These are phyloP conservation scores for Anoplopoma fimbria DNA, from an alignment of 2,113 vertebrate genomes.

Conservation along the genomic window DNA sequence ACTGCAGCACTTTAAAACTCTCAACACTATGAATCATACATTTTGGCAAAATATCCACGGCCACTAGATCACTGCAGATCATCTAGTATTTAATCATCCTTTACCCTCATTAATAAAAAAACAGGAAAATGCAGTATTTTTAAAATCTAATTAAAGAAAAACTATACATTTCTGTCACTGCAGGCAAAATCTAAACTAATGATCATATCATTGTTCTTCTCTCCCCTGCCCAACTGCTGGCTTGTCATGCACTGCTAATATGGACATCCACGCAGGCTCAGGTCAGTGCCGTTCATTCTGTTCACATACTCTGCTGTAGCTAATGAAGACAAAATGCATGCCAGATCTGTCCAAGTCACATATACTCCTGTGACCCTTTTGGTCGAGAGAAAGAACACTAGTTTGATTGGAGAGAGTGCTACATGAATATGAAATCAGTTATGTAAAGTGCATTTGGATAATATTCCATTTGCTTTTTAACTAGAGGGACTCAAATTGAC, in stretches of 20 bases:
- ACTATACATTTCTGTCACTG: constrained; percentile 61
- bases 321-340: constrained; percentile 80
- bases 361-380: constrained; percentile 37
- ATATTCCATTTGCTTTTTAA: constrained; percentile 46
- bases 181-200: constrained; percentile 89
- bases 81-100: constrained; percentile 67
- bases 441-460: constrained; percentile 46
- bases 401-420: constrained; percentile 33
- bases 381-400: constrained; percentile 40
- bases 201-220: constrained; percentile 92
- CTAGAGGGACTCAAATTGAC: constrained; percentile 35
- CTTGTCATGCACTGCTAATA: constrained; percentile 95
- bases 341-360: constrained; percentile 50
- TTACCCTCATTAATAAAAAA: constrained; percentile 62
- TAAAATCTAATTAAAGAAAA: constrained; percentile 35
- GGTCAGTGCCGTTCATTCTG: constrained; percentile 94
- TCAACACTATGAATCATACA: constrained; percentile 62
- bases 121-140: constrained; percentile 39
- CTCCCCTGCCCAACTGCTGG: constrained; percentile 87
- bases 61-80: constrained; percentile 50
- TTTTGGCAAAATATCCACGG: constrained; percentile 56
- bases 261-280: constrained; percentile 98
- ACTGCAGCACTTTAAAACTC: constrained; percentile 60
- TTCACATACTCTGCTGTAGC: constrained; percentile 76
- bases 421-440: constrained; percentile 25